Conservation (phyloP, 2,888 invertebrate genomes). For the Chesias legatella region DNA sequence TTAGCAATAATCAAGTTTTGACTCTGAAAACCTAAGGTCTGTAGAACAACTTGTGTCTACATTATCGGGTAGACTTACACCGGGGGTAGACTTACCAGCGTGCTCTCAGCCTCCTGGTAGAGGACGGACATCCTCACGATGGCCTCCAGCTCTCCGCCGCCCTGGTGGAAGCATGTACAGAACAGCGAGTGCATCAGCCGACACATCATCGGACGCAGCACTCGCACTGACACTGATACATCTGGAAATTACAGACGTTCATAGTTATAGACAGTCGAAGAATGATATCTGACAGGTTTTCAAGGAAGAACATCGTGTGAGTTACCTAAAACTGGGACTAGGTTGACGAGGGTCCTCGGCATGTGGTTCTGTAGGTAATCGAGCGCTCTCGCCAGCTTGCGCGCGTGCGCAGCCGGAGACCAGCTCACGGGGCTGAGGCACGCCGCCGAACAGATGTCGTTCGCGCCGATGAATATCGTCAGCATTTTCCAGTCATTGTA, state of each 20-base stretch:
- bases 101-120: conserved; percentile 84
- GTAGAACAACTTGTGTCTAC: too few relatives aligned
- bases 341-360: conserved; percentile 85
- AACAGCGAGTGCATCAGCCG: conserved; percentile 86
- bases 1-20: too few relatives aligned
- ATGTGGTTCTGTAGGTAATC: conserved; percentile 84
- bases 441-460: conserved; percentile 87
- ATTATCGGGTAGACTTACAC: too few relatives aligned
- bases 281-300: too few relatives aligned
- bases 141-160: conserved; percentile 77
- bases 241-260: conserved; percentile 65
- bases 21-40: too few relatives aligned
- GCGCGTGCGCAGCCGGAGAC: conserved; percentile 82
- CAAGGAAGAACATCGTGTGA: too few relatives aligned
- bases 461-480: conserved; percentile 87
- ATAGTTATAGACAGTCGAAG: too few relatives aligned
- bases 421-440: conserved; percentile 81
- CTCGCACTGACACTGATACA: conserved; percentile 85
- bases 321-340: conserved; percentile 86
- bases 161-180: conserved; percentile 86
- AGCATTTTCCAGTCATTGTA: conserved; percentile 87
- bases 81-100: conserved; percentile 75
- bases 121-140: conserved; percentile 81
- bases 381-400: conserved; percentile 82
- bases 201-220: conserved; percentile 82